Base-by-base conservation (phyloP, 2,888 invertebrate genomes). In the Neoscelio sp. region DNA sequence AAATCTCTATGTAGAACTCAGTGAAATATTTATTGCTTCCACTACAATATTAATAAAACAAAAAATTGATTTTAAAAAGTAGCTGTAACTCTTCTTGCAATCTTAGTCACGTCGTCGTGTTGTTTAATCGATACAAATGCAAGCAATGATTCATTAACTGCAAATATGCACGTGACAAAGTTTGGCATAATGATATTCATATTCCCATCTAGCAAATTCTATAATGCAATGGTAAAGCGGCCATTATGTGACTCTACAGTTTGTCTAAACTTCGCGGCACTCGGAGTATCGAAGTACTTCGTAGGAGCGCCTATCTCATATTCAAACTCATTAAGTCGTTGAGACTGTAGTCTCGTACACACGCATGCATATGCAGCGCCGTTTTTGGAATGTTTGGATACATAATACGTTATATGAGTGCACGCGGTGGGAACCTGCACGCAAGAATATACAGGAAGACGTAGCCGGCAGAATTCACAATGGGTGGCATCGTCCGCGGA, bases 401-500 rank as follows among this genome's bases (percentile, higher is more conserved):
- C 64, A 40, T 48, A 64, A 62, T n/a, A n/a, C n/a, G n/a, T n/a
- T 48, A 62, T 48, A 62, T 62, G 62, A 17, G 23, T 33, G 10
- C 46, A 12, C 3, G 10, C 23, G 5, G 5, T 15, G 20, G 52
- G 28, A 18, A 33, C 2, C 52, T 28, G 23, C 50, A 46, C 38
- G 38, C 62, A 17, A 18, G 50, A 40, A 15, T 26, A 40, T 35
- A 54, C 42, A 40, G 46, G 18, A 58, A 65, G 42, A 74, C 42
- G 23, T 40, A 67, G 56, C 17, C 56, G 30, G 48, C 42, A 50
- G 52, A 52, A 71, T 67, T 71, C 58, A 60, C 48, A 65, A 46
- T 28, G 54, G 42, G 65, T 67, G 65, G 60, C 58, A 71, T 67
- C 54, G 50, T 44, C 58, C 48, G 54, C 52, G 23, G 78, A 78